Percentiles rank a stretch among this genome's conserved stretches.
Evolutionary conservation across 2,113 vertebrate genomes (phyloP).

Genomic region (Actinemys pallida): DNA sequence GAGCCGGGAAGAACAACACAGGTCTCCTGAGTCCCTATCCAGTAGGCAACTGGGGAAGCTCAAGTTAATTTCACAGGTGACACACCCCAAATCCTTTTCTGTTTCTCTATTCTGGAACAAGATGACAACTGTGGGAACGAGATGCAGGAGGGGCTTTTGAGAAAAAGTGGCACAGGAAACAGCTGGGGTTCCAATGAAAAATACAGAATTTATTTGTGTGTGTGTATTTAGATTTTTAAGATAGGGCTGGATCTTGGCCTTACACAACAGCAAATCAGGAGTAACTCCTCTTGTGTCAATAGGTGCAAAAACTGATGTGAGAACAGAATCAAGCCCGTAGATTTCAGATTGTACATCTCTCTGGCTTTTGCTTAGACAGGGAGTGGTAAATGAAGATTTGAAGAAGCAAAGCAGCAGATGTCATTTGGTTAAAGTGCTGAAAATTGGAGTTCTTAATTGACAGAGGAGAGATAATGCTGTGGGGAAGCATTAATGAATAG

Average conservation of each 20-base stretch:
- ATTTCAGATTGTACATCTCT: not conserved
- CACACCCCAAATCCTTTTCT: not conserved
- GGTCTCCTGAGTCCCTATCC: not conserved
- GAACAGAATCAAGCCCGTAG: not conserved
- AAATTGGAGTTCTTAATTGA: constrained; percentile 32
- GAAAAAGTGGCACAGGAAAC: not conserved
- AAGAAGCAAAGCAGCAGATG: not conserved
- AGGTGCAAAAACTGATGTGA: not conserved
- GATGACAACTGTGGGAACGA: not conserved
- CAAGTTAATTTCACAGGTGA: not conserved
- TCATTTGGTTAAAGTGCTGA: not conserved
- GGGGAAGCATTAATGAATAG: constrained; percentile 32
- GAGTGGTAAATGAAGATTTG: not conserved
- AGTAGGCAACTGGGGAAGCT: not conserved
- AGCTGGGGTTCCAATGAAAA: not conserved
- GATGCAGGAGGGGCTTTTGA: not conserved
- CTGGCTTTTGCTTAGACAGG: not conserved
- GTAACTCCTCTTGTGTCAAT: not conserved
- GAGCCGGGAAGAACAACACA: not conserved
- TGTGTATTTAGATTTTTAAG: not conserved
- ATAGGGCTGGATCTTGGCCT: not conserved
- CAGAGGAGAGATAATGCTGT: not conserved
- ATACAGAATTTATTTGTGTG: not conserved
- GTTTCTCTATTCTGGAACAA: not conserved
- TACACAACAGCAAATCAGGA: rapidly evolving